These are phyloP conservation scores for Dromaius novaehollandiae DNA, from an alignment of 2,113 vertebrate genomes.

Conservation along the genomic window DNA sequence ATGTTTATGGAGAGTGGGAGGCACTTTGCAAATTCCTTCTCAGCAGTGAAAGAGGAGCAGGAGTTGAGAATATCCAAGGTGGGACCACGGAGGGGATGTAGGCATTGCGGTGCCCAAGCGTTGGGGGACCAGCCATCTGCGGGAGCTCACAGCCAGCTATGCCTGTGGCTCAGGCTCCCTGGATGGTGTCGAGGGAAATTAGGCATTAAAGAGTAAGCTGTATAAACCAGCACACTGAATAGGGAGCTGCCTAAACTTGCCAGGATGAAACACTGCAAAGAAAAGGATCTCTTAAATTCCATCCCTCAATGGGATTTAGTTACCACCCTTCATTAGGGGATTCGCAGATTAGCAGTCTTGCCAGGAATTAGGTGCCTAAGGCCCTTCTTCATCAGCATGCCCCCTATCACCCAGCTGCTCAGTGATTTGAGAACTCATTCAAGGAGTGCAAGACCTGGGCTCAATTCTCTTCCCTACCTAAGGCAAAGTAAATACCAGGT, in stretches of 20 bases:
- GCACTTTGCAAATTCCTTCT: neutral
- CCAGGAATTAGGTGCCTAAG: rapidly evolving
- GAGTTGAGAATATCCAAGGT: neutral
- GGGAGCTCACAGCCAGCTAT: neutral
- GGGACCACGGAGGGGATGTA: rapidly evolving
- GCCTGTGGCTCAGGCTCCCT: neutral
- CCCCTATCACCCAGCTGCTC: neutral
- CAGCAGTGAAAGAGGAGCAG: neutral
- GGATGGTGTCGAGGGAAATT: neutral
- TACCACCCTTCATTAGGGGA: rapidly evolving
- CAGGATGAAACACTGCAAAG: neutral
- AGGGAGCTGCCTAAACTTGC: neutral
- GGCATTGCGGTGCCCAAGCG: neutral
- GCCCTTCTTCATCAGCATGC: rapidly evolving
- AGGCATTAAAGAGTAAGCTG: neutral
- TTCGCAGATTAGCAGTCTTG: neutral
- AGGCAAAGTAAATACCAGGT: neutral
- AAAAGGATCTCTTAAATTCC: neutral
- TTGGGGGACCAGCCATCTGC: rapidly evolving
- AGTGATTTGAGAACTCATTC: neutral
- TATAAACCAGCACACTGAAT: neutral
- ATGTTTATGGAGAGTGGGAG: conserved; percentile 9
- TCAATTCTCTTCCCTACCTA: neutral
- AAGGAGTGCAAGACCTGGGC: neutral
- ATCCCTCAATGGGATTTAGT: neutral